Conservation (phyloP, 2,888 invertebrate genomes). For the Sipha maydis region DNA sequence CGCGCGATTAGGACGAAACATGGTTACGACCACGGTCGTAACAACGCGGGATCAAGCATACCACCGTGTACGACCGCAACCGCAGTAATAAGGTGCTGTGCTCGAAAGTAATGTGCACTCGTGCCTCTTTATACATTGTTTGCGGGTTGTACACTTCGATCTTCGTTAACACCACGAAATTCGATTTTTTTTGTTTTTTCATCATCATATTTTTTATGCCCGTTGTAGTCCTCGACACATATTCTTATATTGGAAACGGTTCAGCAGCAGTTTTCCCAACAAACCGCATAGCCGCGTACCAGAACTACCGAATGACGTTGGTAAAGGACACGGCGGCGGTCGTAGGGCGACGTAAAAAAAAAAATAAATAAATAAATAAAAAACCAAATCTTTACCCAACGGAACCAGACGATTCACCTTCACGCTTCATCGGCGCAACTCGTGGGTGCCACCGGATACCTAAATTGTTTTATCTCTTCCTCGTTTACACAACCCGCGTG, state of each 20-base stretch:
- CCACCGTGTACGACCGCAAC: conserved; percentile 17
- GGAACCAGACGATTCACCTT: conserved; percentile 56
- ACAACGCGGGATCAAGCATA: not conserved
- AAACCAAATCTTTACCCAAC: conserved; percentile 36
- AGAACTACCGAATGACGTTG: conserved; percentile 48
- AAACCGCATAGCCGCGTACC: conserved; percentile 55
- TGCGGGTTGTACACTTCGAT: not conserved
- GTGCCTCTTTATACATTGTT: not conserved
- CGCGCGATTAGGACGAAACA: not conserved
- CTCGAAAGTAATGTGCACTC: not conserved
- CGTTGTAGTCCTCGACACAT: conserved; percentile 44
- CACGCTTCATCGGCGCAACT: conserved; percentile 54
- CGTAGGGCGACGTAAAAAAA: not conserved
- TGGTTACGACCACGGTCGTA: not conserved
- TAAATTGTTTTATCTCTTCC: conserved; percentile 42
- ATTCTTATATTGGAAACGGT: conserved; percentile 42
- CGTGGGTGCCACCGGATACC: conserved; percentile 61
- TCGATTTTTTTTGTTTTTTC: not conserved
- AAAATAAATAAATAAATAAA: not conserved
- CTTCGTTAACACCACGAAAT: conserved; percentile 1
- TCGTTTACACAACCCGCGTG: conserved; percentile 38
- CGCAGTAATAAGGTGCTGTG: conserved; percentile 19
- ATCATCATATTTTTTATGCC: not conserved
- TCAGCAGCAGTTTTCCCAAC: conserved; percentile 32
- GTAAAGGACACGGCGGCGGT: not conserved